phyloP scores from a whole-genome alignment of 1,140 invertebrate genomes.

The Dryas iulia region DNA sequence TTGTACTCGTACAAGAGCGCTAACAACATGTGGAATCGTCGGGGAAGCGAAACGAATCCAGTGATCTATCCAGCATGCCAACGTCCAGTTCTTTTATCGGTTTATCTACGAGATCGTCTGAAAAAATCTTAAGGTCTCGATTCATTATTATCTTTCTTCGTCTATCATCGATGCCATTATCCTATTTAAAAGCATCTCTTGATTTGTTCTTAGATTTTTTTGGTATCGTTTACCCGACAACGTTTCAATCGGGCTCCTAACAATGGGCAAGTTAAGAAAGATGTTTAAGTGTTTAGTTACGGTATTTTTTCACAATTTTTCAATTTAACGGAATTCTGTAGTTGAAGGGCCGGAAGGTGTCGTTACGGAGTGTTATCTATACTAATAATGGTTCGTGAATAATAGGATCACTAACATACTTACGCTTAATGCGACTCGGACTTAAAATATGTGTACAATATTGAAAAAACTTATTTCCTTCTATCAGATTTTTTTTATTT shows the following conservation, averaged over 20 bases:
- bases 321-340: slow-evolving; percentile 73
- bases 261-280: slow-evolving; percentile 77
- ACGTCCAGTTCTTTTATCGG: slow-evolving; percentile 59
- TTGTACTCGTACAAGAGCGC: slow-evolving; percentile 68
- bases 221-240: slow-evolving; percentile 59
- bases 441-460: not conserved
- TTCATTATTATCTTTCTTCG: slow-evolving; percentile 76
- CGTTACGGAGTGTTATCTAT: slow-evolving; percentile 68
- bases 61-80: slow-evolving; percentile 62
- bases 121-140: slow-evolving; percentile 68
- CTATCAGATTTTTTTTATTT: not conserved
- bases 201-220: slow-evolving; percentile 72
- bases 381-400: slow-evolving; percentile 54
- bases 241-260: slow-evolving; percentile 67
- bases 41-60: slow-evolving; percentile 74
- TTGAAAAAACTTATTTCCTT: not conserved
- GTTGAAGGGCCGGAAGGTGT: slow-evolving; percentile 75
- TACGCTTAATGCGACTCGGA: slow-evolving; percentile 30
- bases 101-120: slow-evolving; percentile 45
- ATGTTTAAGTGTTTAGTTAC: slow-evolving; percentile 79
- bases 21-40: slow-evolving; percentile 75
- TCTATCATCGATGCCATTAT: slow-evolving; percentile 79
- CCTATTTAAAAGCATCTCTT: slow-evolving; percentile 77
- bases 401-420: slow-evolving; percentile 38
- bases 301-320: slow-evolving; percentile 79